Evolutionary conservation across 2,888 invertebrate species (phyloP), one percentile per base, ranked within the genome.

Genomic region (Drosophila atroscutellata): DNA sequence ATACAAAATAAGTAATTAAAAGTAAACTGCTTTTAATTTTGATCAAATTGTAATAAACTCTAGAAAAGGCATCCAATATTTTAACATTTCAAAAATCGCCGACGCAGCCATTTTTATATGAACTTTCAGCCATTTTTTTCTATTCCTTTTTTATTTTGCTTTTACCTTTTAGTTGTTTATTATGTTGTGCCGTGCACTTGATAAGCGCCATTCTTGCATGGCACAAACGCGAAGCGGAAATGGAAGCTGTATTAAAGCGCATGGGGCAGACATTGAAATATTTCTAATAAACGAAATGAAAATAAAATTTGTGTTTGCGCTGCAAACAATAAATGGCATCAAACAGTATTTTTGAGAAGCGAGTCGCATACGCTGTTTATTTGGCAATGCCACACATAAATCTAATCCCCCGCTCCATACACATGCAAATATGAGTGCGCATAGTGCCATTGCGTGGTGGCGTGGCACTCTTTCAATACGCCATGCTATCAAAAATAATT

Each of bases 401-500:
- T 76, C 73, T 76, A 65, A 68, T 73, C 51, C 28, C 55, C 8
- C 26, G 2, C 26, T 8, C 39, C 45, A 57, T 50, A 52, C 36
- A 52, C 42, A 68, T 59, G 81, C 47, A 80, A 66, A 80, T 72
- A 71, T 57, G 32, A 4, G 20, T 36, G 28, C 18, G 7, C 26
- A 34, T 24, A 39, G 28, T 39, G 51, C 49, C 65, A 64, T 59
- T 42, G 39, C 54, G 24, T 45, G 64, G 24, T 65, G 67, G 61
- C 55, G 55, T 72, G 47, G 34, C 78, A 26, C 51, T 26, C 42
- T 37, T 34, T 63, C 76, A 61, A 80, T 60, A 54, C 67, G 49
- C 45, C 55, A 51, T 39, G 66, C 64, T 51, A 65, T 70, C 85
- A 85, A 85, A 82, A 85, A 89, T 86, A 88, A 77, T 83, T 87